Base-by-base conservation (phyloP, 2,113 vertebrate species). In the Apteryx mantelli region DNA sequence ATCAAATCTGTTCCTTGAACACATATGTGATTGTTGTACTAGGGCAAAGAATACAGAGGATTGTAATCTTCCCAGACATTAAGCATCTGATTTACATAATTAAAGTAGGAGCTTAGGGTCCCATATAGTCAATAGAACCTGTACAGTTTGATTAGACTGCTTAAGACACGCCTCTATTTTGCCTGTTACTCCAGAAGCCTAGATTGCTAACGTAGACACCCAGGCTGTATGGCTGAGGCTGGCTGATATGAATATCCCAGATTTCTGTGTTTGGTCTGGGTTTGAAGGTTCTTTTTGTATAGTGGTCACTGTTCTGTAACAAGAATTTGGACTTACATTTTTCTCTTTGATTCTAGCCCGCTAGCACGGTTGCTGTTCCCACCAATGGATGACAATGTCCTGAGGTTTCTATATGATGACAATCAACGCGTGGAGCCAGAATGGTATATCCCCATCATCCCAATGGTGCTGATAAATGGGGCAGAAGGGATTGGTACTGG, bases 401-500 rank as follows among this genome's bases (percentile, higher is more conserved):
- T 99, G 60, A 99, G 98, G 93, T 99, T 99, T 96, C 98, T 99
- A 68, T 99, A 98, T 2, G 99, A 99, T n/a, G 99, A 99, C 97
- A 99, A 99, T 90, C 98, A 99, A 22, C 99, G 99, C 4, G 99
- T 99, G 64, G 99, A 99, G 97, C 99, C 99, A 0, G 99, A 99
- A 92, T 99, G 99, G 99, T 99, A 99, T 93, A 99, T 99, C 8
- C 99, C 99, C 26, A 99, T 99, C 96, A 98, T 99, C 65, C 99
- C 99, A 8, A 98, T 98, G 88, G 98, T 99, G 91, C 98, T 99
- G 85, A 97, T 99, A 86, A 99, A 99, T 6, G 99, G 99, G 2
- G 95, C 98, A 2, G 99, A 99, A 20, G 99, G 99, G 30, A 99
- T 99, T 22, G 99, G 99, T 69, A 99, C 99, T 8, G 99, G 99